phyloP scores from a whole-genome alignment of 2,888 invertebrate species.

The Epiblema foenella region DNA sequence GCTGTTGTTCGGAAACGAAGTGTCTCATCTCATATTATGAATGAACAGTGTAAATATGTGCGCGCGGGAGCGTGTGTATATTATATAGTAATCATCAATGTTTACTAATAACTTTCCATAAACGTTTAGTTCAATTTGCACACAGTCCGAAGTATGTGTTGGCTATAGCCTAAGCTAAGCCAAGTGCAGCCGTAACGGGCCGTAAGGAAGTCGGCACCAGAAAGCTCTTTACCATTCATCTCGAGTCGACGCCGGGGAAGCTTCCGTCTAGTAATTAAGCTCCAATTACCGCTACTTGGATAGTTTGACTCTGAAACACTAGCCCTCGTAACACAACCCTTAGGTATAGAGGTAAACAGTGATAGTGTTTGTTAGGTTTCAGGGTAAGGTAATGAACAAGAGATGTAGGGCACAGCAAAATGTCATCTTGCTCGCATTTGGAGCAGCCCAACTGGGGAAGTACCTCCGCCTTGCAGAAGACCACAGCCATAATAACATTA shows the following conservation, averaged over 20 bases:
- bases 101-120: background rate
- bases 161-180: too few species aligned
- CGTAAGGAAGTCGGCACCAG: background rate
- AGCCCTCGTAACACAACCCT: background rate
- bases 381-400: too few species aligned
- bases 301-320: constrained; percentile 3
- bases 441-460: too few species aligned
- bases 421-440: too few species aligned
- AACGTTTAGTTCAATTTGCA: background rate
- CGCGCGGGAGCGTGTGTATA: too few species aligned
- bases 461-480: too few species aligned
- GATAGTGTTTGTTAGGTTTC: too few species aligned
- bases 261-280: constrained; percentile 22
- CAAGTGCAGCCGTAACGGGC: background rate
- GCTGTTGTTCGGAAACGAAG: too few species aligned
- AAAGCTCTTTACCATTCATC: constrained; percentile 5
- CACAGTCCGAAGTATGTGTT: constrained; percentile 1
- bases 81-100: background rate
- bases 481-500: too few species aligned
- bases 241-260: constrained; percentile 4
- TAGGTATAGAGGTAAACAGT: background rate
- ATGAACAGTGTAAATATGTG: too few species aligned
- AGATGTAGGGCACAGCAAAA: too few species aligned
- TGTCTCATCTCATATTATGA: too few species aligned
- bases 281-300: constrained; percentile 4